These are phyloP conservation scores for Arctia plantaginis DNA, from an alignment of 2,888 invertebrate species.

Conservation along the genomic window DNA sequence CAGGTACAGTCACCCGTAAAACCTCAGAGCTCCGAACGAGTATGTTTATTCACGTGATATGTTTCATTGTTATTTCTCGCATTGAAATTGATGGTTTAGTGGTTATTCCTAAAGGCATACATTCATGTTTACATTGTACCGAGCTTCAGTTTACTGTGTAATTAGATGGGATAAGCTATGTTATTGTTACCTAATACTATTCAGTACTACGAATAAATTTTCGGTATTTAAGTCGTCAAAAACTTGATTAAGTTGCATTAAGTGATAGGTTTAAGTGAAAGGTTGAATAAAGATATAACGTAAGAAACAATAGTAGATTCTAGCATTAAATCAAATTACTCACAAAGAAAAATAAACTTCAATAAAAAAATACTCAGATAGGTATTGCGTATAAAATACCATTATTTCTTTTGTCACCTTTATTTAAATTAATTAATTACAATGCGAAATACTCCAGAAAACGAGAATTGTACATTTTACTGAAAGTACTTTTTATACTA, in stretches of 20 bases:
- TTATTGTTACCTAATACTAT: background rate
- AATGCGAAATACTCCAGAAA: background rate
- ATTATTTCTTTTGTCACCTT: background rate
- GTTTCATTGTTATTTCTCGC: constrained; percentile 4
- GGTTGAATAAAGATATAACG: too few species aligned
- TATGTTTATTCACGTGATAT: background rate
- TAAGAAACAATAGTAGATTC: too few species aligned
- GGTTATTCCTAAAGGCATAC: constrained; percentile 21
- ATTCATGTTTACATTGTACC: background rate
- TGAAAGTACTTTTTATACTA: background rate
- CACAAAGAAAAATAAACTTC: background rate
- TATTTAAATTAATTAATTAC: constrained; percentile 16
- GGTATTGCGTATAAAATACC: background rate
- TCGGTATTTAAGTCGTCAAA: background rate
- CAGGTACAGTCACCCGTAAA: background rate
- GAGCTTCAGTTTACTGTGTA: background rate
- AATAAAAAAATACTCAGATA: background rate
- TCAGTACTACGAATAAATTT: background rate
- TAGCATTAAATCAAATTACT: background rate
- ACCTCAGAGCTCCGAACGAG: background rate
- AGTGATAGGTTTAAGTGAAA: too few species aligned
- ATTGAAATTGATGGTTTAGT: constrained; percentile 34
- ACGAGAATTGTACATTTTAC: background rate
- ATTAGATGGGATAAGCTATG: background rate
- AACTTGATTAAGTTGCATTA: background rate